A percentile compares a stretch with the other conserved stretches of the same genome.
Evolutionary conservation across 2,113 vertebrate genomes (phyloP).

Genomic region (Calypte anna): DNA sequence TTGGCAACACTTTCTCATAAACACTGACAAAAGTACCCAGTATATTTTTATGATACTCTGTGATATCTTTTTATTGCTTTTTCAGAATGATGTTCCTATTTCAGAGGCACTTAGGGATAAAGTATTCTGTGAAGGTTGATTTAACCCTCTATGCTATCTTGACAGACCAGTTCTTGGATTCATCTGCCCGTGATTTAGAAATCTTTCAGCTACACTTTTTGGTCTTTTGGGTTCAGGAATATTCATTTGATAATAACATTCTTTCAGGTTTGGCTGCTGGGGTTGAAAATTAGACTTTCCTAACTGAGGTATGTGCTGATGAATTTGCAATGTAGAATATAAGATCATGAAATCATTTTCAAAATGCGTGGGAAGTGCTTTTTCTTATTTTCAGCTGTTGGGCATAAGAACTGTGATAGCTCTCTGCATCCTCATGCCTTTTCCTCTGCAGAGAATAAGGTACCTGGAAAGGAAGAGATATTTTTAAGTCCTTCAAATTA

Average conservation of each 20-base stretch:
- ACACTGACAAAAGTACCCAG: not conserved
- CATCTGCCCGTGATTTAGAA: not conserved
- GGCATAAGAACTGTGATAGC: not conserved
- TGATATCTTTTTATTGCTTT: not conserved
- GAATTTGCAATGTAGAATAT: slow-evolving; percentile 19
- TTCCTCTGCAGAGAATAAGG: not conserved
- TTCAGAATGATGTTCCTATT: slow-evolving; percentile 58
- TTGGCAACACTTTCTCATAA: slow-evolving; percentile 23
- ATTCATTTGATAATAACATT: not conserved
- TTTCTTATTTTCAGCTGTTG: slow-evolving; percentile 23
- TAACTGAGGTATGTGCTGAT: not conserved
- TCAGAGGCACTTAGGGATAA: slow-evolving; percentile 44
- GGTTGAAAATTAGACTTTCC: slow-evolving; percentile 40
- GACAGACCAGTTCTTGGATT: not conserved
- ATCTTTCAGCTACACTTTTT: slow-evolving; percentile 24
- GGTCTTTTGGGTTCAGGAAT: slow-evolving; percentile 11
- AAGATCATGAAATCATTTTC: not conserved
- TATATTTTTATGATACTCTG: not conserved
- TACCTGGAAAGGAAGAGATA: not conserved
- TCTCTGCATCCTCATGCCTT: not conserved
- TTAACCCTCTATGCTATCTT: slow-evolving; percentile 45
- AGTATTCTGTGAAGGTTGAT: slow-evolving; percentile 23
- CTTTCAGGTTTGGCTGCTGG: not conserved
- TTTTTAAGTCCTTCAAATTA: not conserved
- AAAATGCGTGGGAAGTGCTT: not conserved